phyloP scores from a whole-genome alignment of 2,888 invertebrate species.

The Scaeva pyrastri region DNA sequence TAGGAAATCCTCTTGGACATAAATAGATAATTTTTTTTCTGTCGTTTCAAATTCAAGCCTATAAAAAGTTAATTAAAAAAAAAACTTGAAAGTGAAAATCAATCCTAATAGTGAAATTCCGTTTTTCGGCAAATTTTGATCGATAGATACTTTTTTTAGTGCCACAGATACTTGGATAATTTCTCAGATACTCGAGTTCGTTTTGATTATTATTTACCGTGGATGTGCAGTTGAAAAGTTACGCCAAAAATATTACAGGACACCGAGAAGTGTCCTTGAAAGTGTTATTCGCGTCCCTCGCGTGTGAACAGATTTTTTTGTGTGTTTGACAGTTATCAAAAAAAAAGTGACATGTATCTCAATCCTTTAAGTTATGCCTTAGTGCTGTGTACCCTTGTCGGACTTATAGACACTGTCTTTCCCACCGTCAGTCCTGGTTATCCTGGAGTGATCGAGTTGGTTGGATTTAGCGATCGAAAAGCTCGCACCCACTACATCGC shows the following conservation, averaged over 20 bases:
- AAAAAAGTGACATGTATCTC: conserved; percentile 34
- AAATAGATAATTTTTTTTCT: conserved; percentile 42
- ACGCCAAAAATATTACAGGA: background rate
- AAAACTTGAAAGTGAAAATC: background rate
- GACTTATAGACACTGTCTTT: conserved; percentile 39
- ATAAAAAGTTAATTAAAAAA: background rate
- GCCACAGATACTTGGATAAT: conserved; percentile 1
- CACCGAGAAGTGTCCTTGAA: background rate
- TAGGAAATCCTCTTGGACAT: conserved; percentile 42
- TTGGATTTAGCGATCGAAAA: conserved; percentile 82
- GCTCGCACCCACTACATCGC: conserved; percentile 81
- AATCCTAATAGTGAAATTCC: background rate
- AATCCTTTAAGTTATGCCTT: conserved; percentile 42
- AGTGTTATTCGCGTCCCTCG: background rate
- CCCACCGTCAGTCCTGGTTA: conserved; percentile 77
- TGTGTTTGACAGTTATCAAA: background rate
- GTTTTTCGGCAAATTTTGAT: background rate
- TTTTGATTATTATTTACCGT: background rate
- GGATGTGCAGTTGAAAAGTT: background rate
- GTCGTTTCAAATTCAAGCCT: background rate
- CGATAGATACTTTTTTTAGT: background rate
- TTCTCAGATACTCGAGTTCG: background rate
- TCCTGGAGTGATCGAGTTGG: conserved; percentile 83
- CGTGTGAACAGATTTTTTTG: background rate
- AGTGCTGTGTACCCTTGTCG: conserved; percentile 55